Evolutionary conservation across 1,140 invertebrate species (phyloP).

Genomic region (Calycopis cecrops): DNA sequence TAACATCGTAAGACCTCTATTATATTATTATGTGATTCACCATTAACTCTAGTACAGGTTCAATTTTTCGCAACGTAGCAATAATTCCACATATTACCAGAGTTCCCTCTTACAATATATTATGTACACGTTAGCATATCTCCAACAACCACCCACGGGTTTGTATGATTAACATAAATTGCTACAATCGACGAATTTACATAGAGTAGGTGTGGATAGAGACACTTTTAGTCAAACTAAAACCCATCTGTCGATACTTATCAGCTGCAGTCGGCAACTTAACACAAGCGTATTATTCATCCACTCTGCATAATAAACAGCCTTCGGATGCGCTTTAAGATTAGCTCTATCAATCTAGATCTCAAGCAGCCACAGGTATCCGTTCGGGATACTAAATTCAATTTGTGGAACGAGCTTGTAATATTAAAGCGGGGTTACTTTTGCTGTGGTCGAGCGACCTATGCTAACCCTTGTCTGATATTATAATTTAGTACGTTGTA

Average conservation of each 20-base stretch:
- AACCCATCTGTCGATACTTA: conserved; percentile 6
- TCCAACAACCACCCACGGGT: neutral
- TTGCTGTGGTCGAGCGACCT: conserved; percentile 4
- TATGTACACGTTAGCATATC: neutral
- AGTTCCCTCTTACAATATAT: no score
- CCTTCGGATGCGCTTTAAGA: conserved; percentile 38
- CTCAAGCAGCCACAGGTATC: conserved; percentile 29
- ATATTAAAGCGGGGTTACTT: conserved; percentile 36
- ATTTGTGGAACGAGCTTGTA: conserved; percentile 43
- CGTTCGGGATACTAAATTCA: conserved; percentile 35
- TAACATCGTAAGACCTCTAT: no score
- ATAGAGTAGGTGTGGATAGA: conserved; percentile 4
- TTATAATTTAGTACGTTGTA: conserved; percentile 3
- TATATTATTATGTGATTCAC: no score
- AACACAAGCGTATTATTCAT: conserved; percentile 19
- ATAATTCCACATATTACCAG: no score
- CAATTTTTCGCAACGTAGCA: no score
- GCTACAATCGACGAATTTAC: conserved; percentile 3
- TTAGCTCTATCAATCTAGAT: conserved; percentile 31
- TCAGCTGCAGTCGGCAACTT: conserved; percentile 5
- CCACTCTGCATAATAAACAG: conserved; percentile 32
- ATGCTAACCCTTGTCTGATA: neutral
- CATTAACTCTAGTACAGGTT: no score
- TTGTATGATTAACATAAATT: conserved; percentile 11
- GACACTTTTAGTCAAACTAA: conserved; percentile 2